Percentiles rank a stretch among this genome's conserved stretches.
Conservation (phyloP, 2,797 vertebrate genomes). For the Gallinago stenura region DNA sequence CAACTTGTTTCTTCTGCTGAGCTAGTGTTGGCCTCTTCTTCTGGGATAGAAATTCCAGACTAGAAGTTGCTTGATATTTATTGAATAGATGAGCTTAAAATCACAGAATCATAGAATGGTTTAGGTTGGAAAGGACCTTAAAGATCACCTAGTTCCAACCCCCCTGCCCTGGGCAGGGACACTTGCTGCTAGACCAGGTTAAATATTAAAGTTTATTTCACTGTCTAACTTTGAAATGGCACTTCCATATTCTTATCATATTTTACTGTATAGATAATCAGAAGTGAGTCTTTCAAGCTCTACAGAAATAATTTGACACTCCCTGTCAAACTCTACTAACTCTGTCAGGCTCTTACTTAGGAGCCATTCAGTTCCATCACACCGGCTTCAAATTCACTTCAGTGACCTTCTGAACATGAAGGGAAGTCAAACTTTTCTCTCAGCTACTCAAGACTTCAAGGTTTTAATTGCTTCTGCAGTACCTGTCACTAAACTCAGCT, state of each 20-base stretch:
- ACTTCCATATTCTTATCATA: neutral
- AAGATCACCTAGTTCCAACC: neutral
- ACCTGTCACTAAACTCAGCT: neutral
- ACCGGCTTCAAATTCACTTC: neutral
- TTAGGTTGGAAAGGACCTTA: neutral
- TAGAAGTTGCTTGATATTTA: neutral
- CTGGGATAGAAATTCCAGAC: neutral
- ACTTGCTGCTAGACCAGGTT: neutral
- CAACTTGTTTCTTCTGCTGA: neutral
- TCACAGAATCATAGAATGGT: neutral
- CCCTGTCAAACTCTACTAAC: neutral
- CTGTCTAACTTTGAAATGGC: neutral
- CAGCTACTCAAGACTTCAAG: neutral
- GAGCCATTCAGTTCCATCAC: neutral
- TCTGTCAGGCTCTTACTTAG: neutral
- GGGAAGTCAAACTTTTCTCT: neutral
- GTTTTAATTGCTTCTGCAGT: slow-evolving; percentile 1
- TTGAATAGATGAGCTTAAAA: neutral
- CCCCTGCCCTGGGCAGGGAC: neutral
- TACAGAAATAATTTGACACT: neutral
- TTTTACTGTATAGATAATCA: slow-evolving; percentile 18
- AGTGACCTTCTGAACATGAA: slow-evolving; percentile 15
- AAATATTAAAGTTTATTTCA: slow-evolving; percentile 12
- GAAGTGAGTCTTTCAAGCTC: neutral
- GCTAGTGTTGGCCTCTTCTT: neutral